Conservation (phyloP, 2,113 vertebrate species). For the Apistogramma diplotaenia region DNA sequence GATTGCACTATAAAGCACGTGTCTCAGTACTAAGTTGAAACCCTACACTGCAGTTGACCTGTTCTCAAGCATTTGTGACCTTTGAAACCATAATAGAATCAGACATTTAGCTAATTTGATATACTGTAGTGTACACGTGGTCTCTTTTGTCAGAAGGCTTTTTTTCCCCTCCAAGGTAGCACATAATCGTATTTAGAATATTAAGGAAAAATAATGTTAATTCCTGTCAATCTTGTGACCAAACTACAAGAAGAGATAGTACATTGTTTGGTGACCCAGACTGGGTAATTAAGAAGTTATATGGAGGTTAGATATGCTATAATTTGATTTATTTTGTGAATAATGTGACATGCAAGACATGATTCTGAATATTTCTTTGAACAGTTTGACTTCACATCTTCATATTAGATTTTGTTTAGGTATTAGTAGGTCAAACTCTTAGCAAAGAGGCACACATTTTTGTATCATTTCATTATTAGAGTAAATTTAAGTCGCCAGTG, state of each 20-base stretch:
- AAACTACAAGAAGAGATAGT: background rate
- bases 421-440: background rate
- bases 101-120: constrained; percentile 17
- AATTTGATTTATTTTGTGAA: constrained; percentile 4
- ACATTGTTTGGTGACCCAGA: constrained; percentile 3
- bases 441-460: background rate
- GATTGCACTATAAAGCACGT: background rate
- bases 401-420: background rate
- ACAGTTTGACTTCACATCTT: background rate
- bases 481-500: background rate
- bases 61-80: background rate
- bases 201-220: background rate
- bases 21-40: background rate
- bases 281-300: background rate
- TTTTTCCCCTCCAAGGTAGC: background rate
- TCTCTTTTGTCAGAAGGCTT: background rate
- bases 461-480: background rate
- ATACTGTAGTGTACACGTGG: background rate
- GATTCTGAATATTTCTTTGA: background rate
- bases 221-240: constrained; percentile 36
- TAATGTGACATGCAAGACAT: background rate
- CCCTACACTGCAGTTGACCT: background rate
- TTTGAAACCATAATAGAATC: background rate
- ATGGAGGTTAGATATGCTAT: background rate
- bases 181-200: constrained; percentile 45